phyloP scores from a whole-genome alignment of 1,140 invertebrate genomes.

The Neocloeon triangulifer region DNA sequence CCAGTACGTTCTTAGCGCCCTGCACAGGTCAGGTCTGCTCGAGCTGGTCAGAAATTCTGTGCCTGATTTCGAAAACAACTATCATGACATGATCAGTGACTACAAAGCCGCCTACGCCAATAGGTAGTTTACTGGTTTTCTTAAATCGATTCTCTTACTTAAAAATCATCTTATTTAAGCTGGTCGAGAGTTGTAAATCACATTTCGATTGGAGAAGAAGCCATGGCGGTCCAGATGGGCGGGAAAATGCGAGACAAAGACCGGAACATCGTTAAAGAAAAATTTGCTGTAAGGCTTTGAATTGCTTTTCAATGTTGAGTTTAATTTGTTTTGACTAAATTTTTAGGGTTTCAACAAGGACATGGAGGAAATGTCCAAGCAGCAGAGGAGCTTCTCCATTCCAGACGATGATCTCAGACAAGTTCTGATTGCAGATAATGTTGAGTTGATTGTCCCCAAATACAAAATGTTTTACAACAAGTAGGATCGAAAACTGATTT shows the following conservation, averaged over 20 bases:
- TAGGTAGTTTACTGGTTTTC: slow-evolving; percentile 24
- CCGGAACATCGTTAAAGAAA: slow-evolving; percentile 78
- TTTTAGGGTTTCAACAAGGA: slow-evolving; percentile 79
- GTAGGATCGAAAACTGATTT: slow-evolving; percentile 17
- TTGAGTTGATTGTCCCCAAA: slow-evolving; percentile 59
- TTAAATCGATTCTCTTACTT: slow-evolving; percentile 7
- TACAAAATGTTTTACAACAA: slow-evolving; percentile 59
- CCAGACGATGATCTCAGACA: slow-evolving; percentile 74
- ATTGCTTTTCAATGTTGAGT: slow-evolving; percentile 2
- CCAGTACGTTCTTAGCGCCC: slow-evolving; percentile 75
- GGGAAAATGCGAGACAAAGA: slow-evolving; percentile 70
- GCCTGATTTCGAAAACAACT: slow-evolving; percentile 60
- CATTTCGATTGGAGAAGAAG: slow-evolving; percentile 39
- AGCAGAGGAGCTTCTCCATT: slow-evolving; percentile 78
- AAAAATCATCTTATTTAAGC: slow-evolving; percentile 25
- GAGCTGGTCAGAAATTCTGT: slow-evolving; percentile 55
- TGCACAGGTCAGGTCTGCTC: slow-evolving; percentile 60
- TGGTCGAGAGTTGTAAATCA: slow-evolving; percentile 65
- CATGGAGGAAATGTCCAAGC: slow-evolving; percentile 66
- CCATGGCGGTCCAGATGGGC: slow-evolving; percentile 25
- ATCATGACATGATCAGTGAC: slow-evolving; percentile 52
- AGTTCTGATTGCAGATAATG: slow-evolving; percentile 61
- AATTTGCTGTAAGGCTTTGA: slow-evolving; percentile 55
- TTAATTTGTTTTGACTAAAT: too few relatives aligned
- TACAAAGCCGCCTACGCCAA: slow-evolving; percentile 54